A percentile compares a stretch with the other conserved stretches of the same genome.
Conservation (phyloP, 2,113 vertebrate species). For the Hyperopisus bebe region DNA sequence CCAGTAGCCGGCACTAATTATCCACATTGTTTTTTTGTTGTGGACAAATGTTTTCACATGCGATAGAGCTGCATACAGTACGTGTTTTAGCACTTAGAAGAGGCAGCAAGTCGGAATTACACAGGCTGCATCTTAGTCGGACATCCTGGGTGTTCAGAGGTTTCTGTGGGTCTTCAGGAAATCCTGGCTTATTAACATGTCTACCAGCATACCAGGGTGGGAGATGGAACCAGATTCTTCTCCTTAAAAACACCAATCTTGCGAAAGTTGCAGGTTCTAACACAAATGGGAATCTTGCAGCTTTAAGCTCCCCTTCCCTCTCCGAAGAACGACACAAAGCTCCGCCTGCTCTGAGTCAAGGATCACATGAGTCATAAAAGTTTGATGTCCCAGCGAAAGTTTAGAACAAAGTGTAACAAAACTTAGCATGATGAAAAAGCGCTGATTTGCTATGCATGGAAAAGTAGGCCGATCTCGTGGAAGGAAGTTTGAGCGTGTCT, state of each 20-base stretch:
- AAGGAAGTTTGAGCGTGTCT: background rate
- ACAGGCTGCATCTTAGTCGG: background rate
- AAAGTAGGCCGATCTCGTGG: slow-evolving; percentile 21
- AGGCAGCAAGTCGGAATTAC: background rate
- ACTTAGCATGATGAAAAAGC: slow-evolving; percentile 52
- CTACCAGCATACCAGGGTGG: background rate
- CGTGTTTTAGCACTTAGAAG: background rate
- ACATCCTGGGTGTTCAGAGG: background rate
- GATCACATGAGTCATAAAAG: slow-evolving; percentile 32
- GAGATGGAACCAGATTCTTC: background rate
- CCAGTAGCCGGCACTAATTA: background rate
- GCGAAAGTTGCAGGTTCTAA: background rate
- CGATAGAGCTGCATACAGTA: background rate
- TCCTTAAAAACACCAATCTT: background rate
- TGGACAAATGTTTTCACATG: background rate
- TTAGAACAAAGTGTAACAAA: slow-evolving; percentile 55
- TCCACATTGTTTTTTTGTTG: background rate
- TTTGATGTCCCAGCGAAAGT: slow-evolving; percentile 62
- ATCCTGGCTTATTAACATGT: background rate
- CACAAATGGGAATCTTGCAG: slow-evolving; percentile 6
- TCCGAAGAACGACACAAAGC: slow-evolving; percentile 6
- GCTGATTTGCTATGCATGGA: slow-evolving; percentile 52
- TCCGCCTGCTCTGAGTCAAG: slow-evolving; percentile 19
- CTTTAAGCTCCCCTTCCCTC: slow-evolving; percentile 19
- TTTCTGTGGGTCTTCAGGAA: background rate